phyloP scores from a whole-genome alignment of 35 echinoderm and acorn worm species.

The Stichopus chloronotus region DNA sequence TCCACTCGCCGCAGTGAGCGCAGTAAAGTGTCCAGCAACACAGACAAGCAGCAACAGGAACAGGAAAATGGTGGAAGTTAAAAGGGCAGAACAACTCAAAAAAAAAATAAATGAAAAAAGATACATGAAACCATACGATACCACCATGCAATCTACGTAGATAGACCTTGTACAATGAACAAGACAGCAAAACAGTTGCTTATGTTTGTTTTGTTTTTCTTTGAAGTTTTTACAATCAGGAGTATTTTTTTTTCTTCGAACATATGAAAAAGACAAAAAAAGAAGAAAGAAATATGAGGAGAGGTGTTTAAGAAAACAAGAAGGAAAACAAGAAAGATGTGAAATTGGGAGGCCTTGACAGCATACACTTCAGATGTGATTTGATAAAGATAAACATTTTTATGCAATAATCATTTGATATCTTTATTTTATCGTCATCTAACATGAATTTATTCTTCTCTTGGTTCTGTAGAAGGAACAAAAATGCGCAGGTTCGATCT shows the following conservation, averaged over 20 bases:
- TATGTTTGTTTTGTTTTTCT: too few species aligned
- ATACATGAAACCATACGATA: not conserved
- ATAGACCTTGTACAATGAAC: conserved; percentile 43
- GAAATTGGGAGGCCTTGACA: conserved; percentile 59
- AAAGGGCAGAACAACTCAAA: conserved; percentile 7
- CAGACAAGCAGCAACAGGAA: conserved; percentile 36
- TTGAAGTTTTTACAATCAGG: conserved; percentile 20
- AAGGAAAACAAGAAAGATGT: not conserved
- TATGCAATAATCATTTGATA: conserved; percentile 22
- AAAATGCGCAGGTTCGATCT: not conserved
- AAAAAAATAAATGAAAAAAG: conserved; percentile 4
- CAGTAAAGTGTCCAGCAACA: conserved; percentile 56
- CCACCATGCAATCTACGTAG: not conserved
- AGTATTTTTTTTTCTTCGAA: conserved; percentile 19
- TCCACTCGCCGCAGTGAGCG: conserved; percentile 68
- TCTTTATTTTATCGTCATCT: conserved; percentile 9
- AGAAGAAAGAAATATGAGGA: not conserved
- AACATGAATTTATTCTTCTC: not conserved
- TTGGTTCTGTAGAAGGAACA: not conserved
- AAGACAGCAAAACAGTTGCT: not conserved
- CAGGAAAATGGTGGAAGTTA: not conserved
- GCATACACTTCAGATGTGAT: not conserved
- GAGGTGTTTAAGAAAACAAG: conserved; percentile 23
- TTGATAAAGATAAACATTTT: not conserved
- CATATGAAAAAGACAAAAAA: conserved; percentile 38